Evolutionary conservation across 1,140 invertebrate genomes (phyloP), one percentile per base, ranked within the genome.

Genomic region (Drosophila subobscura): DNA sequence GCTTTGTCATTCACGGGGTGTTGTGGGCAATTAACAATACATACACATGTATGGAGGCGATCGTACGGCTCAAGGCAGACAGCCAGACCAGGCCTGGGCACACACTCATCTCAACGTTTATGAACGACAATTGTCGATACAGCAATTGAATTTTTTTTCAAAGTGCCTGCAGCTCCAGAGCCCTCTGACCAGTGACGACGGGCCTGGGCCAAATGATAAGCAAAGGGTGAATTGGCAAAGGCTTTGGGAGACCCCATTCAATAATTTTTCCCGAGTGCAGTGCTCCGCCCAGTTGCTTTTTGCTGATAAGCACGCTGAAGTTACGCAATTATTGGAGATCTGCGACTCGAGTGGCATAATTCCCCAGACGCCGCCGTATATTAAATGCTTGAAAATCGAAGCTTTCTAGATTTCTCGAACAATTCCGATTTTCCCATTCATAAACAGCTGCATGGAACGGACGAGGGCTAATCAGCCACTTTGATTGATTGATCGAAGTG

Each of bases 401-500:
- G 67, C 49, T 49, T 68, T 70, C 54, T 58, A 49, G 58, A 73
- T 50, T 73, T 73, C 60, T 56, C 42, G 66, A 49, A 54, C 14
- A 51, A 50, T 47, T 68, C 64, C 49, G 66, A 70, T 73, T 70
- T 68, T 57, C 50, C 33, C 25, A 57, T 70, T 64, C 64, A 65
- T 60, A 73, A 55, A 61, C 58, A 45, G 51, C 44, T 50, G 33
- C 25, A 37, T 53, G 49, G 56, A 46, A 37, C 49, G 49, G 56
- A 46, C 37, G 49, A 50, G 47, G 55, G 55, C 64, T 68, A 66
- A 72, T 71, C 52, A 57, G 41, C 73, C 29, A 75, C 66, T 80
- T 79, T 74, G 55, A 64, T 67, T 81, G 81, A 88, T 86, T 73
- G 73, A 61, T 75, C 53, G 54, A 51, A 65, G 77, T 77, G 70